These are phyloP conservation scores for Heloderma charlesbogerti DNA, from an alignment of 2,113 vertebrate species.

Conservation along the genomic window DNA sequence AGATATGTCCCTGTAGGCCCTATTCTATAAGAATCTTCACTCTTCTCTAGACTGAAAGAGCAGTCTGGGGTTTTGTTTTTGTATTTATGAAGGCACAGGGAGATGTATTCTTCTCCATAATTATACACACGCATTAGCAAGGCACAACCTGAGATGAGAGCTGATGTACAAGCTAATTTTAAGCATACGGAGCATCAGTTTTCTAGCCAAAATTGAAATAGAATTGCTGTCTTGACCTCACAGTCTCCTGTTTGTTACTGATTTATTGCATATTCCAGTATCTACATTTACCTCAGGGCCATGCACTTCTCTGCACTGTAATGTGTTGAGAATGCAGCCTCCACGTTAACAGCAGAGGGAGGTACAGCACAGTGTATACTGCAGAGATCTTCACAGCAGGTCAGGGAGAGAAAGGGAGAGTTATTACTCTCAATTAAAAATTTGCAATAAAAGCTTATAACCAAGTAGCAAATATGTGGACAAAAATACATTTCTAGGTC, in stretches of 20 bases:
- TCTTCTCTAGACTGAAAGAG: constrained; percentile 43
- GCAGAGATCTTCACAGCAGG: constrained; percentile 59
- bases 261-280: neutral
- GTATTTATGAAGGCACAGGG: constrained; percentile 39
- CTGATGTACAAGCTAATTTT: constrained; percentile 37
- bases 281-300: constrained; percentile 18
- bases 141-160: constrained; percentile 30
- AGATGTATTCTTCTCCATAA: constrained; percentile 38
- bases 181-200: neutral
- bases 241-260: constrained; percentile 8
- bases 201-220: constrained; percentile 16
- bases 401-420: constrained; percentile 37
- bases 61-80: constrained; percentile 35
- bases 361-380: constrained; percentile 56
- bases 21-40: constrained; percentile 32
- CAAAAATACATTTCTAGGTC: constrained; percentile 55
- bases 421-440: constrained; percentile 72
- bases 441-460: constrained; percentile 56
- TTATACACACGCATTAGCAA: neutral
- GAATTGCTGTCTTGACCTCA: constrained; percentile 19
- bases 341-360: constrained; percentile 71
- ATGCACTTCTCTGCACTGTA: neutral
- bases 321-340: neutral
- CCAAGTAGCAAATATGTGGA: constrained; percentile 39
- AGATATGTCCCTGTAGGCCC: neutral